These are phyloP conservation scores for Sialis fuliginosa DNA, from an alignment of 2,888 invertebrate species.

Conservation along the genomic window DNA sequence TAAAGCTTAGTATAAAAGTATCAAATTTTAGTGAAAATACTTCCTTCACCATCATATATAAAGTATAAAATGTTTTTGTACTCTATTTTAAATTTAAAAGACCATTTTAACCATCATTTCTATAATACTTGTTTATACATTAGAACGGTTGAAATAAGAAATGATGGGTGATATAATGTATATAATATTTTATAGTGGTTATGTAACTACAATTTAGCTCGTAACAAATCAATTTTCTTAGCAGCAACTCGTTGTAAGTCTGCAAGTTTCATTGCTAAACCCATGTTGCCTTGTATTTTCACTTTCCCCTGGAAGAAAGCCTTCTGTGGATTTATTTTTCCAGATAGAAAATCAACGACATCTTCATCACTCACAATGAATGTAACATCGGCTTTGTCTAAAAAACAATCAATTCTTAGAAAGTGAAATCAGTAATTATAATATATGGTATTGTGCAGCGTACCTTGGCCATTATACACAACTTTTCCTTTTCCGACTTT, in stretches of 20 bases:
- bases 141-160: too few species aligned
- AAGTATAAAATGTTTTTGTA: too few species aligned
- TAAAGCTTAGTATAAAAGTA: too few species aligned
- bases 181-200: not conserved
- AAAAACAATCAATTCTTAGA: constrained; percentile 10
- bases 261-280: constrained; percentile 83
- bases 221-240: constrained; percentile 51
- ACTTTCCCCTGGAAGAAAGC: constrained; percentile 94
- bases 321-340: constrained; percentile 86
- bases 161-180: too few species aligned
- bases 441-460: constrained; percentile 1
- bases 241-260: constrained; percentile 62
- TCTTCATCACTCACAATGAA: constrained; percentile 81
- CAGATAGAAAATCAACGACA: constrained; percentile 71
- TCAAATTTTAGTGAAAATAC: too few species aligned
- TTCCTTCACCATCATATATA: too few species aligned
- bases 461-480: constrained; percentile 51
- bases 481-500: constrained; percentile 80
- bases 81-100: too few species aligned
- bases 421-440: too few species aligned
- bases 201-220: constrained; percentile 49
- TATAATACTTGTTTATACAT: too few species aligned
- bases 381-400: constrained; percentile 75
- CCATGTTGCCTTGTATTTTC: constrained; percentile 94
- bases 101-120: too few species aligned